phyloP scores from a whole-genome alignment of 1,140 invertebrate genomes.

The Drosophila bocqueti region DNA sequence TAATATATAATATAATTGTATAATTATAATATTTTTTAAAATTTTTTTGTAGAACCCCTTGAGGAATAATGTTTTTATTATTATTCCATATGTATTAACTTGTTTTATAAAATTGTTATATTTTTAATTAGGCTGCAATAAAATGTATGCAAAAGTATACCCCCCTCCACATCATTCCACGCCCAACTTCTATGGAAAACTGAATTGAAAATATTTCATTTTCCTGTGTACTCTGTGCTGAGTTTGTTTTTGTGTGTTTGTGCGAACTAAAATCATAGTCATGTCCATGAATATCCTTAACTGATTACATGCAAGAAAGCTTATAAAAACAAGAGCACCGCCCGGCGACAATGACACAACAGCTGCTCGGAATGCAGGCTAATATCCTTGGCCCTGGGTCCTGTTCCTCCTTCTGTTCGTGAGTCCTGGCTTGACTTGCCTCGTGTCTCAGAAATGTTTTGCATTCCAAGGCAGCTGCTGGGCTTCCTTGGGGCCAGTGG shows the following conservation, averaged over 20 bases:
- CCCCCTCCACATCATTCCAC: background rate
- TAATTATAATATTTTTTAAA: too few species aligned
- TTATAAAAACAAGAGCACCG: constrained; percentile 74
- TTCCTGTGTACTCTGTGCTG: constrained; percentile 6
- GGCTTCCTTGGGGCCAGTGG: constrained; percentile 10
- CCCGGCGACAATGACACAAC: constrained; percentile 66
- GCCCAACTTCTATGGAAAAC: background rate
- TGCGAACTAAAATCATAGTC: constrained; percentile 76
- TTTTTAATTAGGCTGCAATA: too few species aligned
- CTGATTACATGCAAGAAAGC: constrained; percentile 79
- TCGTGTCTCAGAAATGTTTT: constrained; percentile 16
- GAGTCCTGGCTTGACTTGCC: constrained; percentile 21
- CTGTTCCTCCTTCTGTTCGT: background rate
- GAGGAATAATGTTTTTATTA: too few species aligned
- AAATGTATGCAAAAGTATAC: too few species aligned
- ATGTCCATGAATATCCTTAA: constrained; percentile 80
- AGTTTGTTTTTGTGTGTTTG: constrained; percentile 22
- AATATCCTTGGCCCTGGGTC: constrained; percentile 47
- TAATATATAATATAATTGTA: too few species aligned
- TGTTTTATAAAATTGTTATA: too few species aligned
- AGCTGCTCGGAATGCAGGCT: constrained; percentile 63
- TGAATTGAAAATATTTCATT: background rate
- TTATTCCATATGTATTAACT: too few species aligned
- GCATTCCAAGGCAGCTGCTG: constrained; percentile 17
- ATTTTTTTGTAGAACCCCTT: too few species aligned